phyloP scores from a whole-genome alignment of 2,888 invertebrate species.

The Trichogramma dendrolimi region DNA sequence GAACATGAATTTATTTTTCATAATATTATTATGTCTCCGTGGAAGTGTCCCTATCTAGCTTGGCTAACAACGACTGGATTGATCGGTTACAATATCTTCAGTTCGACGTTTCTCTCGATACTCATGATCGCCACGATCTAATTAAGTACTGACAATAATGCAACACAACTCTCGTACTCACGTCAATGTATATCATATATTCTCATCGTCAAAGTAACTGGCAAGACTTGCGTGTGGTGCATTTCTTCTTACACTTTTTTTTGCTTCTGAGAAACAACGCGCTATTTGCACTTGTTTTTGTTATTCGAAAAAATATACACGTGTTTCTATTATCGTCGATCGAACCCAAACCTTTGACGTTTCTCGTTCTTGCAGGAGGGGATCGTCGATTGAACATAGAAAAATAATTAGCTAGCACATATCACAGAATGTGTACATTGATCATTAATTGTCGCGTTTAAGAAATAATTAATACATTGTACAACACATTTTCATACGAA shows the following conservation, averaged over 20 bases:
- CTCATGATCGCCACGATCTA: constrained; percentile 48
- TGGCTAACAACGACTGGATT: constrained; percentile 33
- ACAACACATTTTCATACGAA: constrained; percentile 8
- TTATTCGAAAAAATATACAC: too few relatives aligned
- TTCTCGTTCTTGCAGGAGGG: background rate
- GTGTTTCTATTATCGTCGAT: too few relatives aligned
- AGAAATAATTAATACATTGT: constrained; percentile 29
- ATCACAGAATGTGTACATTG: constrained; percentile 49
- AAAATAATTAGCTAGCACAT: constrained; percentile 47
- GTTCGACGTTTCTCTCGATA: constrained; percentile 2
- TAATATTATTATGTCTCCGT: constrained; percentile 20
- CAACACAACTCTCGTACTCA: constrained; percentile 30
- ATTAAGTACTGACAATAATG: constrained; percentile 51
- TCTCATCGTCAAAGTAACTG: constrained; percentile 51
- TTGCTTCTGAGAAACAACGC: too few relatives aligned
- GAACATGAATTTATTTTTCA: too few relatives aligned
- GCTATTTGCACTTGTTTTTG: too few relatives aligned
- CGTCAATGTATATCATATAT: too few relatives aligned
- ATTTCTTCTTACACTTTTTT: constrained; percentile 13
- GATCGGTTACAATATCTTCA: constrained; percentile 26
- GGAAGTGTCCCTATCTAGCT: constrained; percentile 45
- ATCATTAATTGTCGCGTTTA: constrained; percentile 35
- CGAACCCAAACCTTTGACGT: too few relatives aligned
- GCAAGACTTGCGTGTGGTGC: constrained; percentile 43
- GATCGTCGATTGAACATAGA: constrained; percentile 29